Percentiles rank a stretch among this genome's conserved stretches.
These are phyloP conservation scores for Porites lobata DNA, from an alignment of 92 coral and sea anemone species.

Conservation along the genomic window DNA sequence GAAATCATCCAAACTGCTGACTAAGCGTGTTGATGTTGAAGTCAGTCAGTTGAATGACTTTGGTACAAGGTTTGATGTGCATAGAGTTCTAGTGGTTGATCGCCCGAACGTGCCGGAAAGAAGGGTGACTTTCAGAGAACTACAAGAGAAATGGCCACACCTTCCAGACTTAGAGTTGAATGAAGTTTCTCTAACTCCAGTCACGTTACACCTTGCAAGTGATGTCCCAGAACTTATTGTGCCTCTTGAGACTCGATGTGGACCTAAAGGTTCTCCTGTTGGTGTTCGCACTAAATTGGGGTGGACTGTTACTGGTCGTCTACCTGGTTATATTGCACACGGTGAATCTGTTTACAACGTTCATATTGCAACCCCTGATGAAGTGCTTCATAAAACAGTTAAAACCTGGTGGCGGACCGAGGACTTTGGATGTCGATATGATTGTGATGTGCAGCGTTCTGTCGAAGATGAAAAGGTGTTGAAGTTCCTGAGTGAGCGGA, in stretches of 20 bases:
- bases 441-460: too few species aligned
- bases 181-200: constrained; percentile 44
- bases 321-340: constrained; percentile 34
- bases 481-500: background rate
- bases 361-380: constrained; percentile 33
- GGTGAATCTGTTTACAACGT: too few species aligned
- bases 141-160: constrained; percentile 59
- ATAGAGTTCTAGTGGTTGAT: constrained; percentile 46
- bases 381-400: constrained; percentile 42
- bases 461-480: too few species aligned
- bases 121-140: constrained; percentile 36
- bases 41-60: constrained; percentile 48
- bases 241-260: constrained; percentile 39
- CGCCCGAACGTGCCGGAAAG: constrained; percentile 46
- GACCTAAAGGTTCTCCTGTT: constrained; percentile 60
- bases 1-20: constrained; percentile 37
- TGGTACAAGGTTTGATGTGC: constrained; percentile 47
- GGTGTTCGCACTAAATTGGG: constrained; percentile 58
- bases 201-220: constrained; percentile 53
- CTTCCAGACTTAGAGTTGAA: constrained; percentile 52
- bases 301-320: constrained; percentile 53
- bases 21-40: constrained; percentile 49
- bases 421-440: constrained; percentile 12
- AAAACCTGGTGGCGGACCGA: constrained; percentile 46
- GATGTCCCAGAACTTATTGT: constrained; percentile 60